Evolutionary conservation across 1,140 invertebrate species (phyloP), one percentile per base, ranked within the genome.

Genomic region (Musca domestica): DNA sequence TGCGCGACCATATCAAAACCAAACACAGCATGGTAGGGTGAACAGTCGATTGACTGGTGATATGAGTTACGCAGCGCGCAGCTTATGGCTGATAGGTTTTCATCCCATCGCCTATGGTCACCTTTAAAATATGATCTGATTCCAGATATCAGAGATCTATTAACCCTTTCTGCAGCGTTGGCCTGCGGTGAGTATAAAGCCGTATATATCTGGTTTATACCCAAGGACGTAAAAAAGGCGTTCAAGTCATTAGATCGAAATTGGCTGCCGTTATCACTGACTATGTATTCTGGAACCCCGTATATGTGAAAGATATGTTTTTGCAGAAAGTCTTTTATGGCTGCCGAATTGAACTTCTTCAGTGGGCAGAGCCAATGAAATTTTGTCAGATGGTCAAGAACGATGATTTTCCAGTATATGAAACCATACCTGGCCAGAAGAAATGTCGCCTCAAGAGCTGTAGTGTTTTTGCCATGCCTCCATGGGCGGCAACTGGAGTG

Each of bases 381-480:
- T n/a, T n/a, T n/a, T n/a, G 22, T 63, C 7, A 68, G 51, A 4
- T 69, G 66, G 54, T 71, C 51, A 15, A 71, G 30, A 1, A 69
- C 64, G 2, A 67, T 64, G 5, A 70, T 10, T 70, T 22, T 23
- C 52, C 27, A 17, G 68, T 48, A 22, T 71, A 47, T 34, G 46
- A 30, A 0, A 67, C 54, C 20, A 68, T 25, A 15, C 69, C 67
- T 25, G 67, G 71, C 69, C 69, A 68, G 12, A 63, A 71, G 5
- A 71, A 65, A 27, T 51, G 19, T 49, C 71, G 19, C 2, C 67
- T 66, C 2, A 68, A 14, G 3, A 15, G 22, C 41, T 68, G 52
- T 20, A 68, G 47, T 1, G 66, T 71, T 30, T 71, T 71, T 10
- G 47, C 48, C 49, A 68, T 66, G 23, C 70, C 68, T 41, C 17